These are phyloP conservation scores for Hyposoter dolosus DNA, from an alignment of 2,888 invertebrate species.

Conservation along the genomic window DNA sequence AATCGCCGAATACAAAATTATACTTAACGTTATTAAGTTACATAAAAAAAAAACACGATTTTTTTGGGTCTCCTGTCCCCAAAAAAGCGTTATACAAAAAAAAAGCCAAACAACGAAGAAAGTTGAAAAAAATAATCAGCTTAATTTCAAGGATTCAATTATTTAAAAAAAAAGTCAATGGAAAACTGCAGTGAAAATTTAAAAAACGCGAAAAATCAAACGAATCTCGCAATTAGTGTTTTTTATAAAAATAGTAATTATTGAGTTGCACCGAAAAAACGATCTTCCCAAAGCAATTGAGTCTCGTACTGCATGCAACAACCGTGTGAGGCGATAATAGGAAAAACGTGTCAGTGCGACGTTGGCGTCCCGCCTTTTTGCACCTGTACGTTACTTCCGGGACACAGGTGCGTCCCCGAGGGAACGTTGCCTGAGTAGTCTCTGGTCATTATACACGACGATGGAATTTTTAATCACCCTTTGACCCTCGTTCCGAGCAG, in stretches of 20 bases:
- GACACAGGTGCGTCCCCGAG: slow-evolving; percentile 79
- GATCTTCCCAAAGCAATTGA: neutral
- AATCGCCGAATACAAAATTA: slow-evolving; percentile 73
- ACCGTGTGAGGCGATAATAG: slow-evolving; percentile 29
- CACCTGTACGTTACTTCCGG: slow-evolving; percentile 78
- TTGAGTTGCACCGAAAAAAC: neutral
- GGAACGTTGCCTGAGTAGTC: slow-evolving; percentile 3
- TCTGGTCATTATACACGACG: slow-evolving; percentile 12
- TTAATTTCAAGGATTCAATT: neutral
- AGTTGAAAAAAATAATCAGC: neutral
- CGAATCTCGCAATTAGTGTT: neutral
- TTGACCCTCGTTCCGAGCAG: slow-evolving; percentile 8
- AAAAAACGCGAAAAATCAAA: neutral
- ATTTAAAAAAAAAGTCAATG: neutral
- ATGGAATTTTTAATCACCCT: slow-evolving; percentile 36
- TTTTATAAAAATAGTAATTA: neutral
- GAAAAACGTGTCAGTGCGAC: slow-evolving; percentile 61
- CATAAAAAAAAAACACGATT: neutral
- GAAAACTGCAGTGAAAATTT: neutral
- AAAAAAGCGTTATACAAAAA: neutral
- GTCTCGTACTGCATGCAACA: neutral
- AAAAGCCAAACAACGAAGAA: neutral
- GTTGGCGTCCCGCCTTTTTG: slow-evolving; percentile 71
- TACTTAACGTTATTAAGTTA: slow-evolving; percentile 7
- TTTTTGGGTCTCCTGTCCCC: neutral